A percentile compares a stretch with the other conserved stretches of the same genome.
phyloP scores from a whole-genome alignment of 1,140 invertebrate species.

The Stenopsyche tienmushanensis region DNA sequence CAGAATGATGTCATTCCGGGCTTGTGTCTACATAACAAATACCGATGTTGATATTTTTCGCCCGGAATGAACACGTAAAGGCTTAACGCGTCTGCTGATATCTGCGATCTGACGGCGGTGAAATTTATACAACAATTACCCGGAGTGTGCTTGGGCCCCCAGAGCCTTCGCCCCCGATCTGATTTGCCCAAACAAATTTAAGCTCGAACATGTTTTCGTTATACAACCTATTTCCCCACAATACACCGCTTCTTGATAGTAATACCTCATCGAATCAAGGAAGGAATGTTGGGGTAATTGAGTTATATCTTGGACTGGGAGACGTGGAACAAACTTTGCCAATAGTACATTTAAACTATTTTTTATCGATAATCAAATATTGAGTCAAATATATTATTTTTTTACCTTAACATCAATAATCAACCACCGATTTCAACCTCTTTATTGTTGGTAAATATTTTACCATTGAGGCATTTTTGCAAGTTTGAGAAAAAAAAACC shows the following conservation, averaged over 20 bases:
- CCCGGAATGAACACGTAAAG: constrained; percentile 9
- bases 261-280: neutral
- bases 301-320: too few relatives aligned
- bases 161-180: neutral
- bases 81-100: neutral
- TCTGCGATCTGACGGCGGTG: neutral
- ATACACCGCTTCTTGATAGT: neutral
- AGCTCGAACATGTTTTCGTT: neutral
- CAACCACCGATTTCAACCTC: too few relatives aligned
- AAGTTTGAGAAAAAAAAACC: too few relatives aligned
- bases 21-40: neutral
- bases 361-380: neutral
- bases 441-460: too few relatives aligned
- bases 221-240: neutral
- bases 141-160: neutral
- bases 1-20: constrained; percentile 3
- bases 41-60: constrained; percentile 5
- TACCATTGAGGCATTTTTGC: too few relatives aligned
- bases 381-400: neutral
- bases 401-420: neutral
- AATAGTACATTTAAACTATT: neutral
- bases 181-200: neutral
- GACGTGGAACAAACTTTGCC: neutral
- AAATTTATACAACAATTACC: constrained; percentile 16
- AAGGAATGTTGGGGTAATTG: neutral